Evolutionary conservation across 2,888 invertebrate species (phyloP), one percentile per base, ranked within the genome.

Genomic region (Spodoptera littoralis): DNA sequence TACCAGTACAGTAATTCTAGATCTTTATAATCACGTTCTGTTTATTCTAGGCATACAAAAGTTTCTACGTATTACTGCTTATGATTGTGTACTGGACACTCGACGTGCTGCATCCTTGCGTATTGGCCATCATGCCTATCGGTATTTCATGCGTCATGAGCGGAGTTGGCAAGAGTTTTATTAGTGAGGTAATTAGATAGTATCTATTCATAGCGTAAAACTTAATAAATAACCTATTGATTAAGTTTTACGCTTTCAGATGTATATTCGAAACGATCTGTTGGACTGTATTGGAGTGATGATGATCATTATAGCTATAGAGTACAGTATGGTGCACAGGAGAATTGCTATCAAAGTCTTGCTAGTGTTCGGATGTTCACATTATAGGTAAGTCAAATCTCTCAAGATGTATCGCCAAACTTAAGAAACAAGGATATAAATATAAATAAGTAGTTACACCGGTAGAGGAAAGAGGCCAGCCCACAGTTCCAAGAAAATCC

Each of bases 321-420:
- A 93, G 73, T 64, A 87, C 30, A 85, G 88, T 53, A 79, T 84
- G 2, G 56, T 92, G 5, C 84, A 90, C 56, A 85, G 75, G 60
- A 82, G 92, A 51, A 60, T 85, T 1, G 91, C 91, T 0, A 45
- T 91, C n/a, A 92, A 91, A 79, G 59, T 90, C 2, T 65, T 93
- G 3, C 71, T 90, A 0, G 66, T 86, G 2, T 85, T 90, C 62
- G 92, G 92, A n/a, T 92, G 90, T 70, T 92, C 92, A 4, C 93
- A 92, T 80, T 92, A 90, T 65, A 87, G 89, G 92, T 91, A 73
- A 9, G 18, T n/a, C 44, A 4, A 27, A 4, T 4, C 27, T 27
- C 27, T 27, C 27, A 4, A 2, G 27, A 53, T 3, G 4, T 22
- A 42, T 8, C 8, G 36, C 8, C 8, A 6, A 5, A 6, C 4